Conservation (phyloP, 2,888 invertebrate species). For the Brenthis ino region DNA sequence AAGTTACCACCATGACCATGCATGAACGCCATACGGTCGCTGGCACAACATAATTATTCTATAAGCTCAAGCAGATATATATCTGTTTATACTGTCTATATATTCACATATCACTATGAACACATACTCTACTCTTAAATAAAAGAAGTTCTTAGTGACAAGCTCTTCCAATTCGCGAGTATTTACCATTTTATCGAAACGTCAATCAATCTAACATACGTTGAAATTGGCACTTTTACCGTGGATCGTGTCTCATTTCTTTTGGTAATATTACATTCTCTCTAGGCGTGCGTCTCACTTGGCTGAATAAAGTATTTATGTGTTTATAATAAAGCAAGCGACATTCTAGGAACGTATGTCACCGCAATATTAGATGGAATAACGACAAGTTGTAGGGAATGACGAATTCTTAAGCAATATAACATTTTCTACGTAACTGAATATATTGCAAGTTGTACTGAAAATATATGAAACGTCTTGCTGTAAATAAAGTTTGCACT, state of each 20-base stretch:
- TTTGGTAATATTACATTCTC: conserved; percentile 32
- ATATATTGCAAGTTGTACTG: background rate
- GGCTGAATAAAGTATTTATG: conserved; percentile 21
- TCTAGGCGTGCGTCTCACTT: conserved; percentile 13
- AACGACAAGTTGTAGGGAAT: conserved; percentile 12
- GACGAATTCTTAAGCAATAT: conserved; percentile 33
- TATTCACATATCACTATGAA: too few relatives aligned
- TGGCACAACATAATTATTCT: background rate
- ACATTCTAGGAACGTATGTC: conserved; percentile 29
- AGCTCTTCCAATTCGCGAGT: conserved; percentile 18
- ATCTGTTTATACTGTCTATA: too few relatives aligned
- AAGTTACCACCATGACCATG: too few relatives aligned
- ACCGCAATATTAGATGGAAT: conserved; percentile 27
- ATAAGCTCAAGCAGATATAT: too few relatives aligned
- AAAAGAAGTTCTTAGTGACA: conserved; percentile 13
- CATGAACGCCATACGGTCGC: too few relatives aligned
- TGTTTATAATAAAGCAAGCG: conserved; percentile 32
- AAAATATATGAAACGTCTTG: background rate
- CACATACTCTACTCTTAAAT: conserved; percentile 12
- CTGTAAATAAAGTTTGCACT: background rate
- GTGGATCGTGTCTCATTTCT: conserved; percentile 22
- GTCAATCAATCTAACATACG: conserved; percentile 35
- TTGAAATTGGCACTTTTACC: conserved; percentile 33
- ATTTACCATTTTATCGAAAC: conserved; percentile 29
- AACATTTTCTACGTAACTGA: conserved; percentile 26